phyloP scores from a whole-genome alignment of 2,888 invertebrate genomes.

The Abrostola tripartita region DNA sequence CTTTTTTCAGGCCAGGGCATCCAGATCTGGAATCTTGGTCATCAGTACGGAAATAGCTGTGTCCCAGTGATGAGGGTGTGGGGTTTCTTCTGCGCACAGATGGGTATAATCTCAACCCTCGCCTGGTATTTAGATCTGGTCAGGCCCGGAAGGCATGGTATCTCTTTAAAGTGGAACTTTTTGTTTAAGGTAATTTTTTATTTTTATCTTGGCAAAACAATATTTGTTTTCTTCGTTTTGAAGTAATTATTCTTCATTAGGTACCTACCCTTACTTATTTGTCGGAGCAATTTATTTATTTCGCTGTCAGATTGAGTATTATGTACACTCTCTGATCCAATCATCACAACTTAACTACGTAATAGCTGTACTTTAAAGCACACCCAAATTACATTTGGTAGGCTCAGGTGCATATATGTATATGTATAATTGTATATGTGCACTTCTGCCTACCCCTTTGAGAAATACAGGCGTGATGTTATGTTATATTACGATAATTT shows the following conservation, averaged over 20 bases:
- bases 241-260: background rate
- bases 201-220: background rate
- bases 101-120: background rate
- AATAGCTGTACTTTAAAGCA: no score
- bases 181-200: slow-evolving; percentile 25
- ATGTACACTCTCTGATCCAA: no score
- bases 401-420: no score
- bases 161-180: slow-evolving; percentile 32
- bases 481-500: no score
- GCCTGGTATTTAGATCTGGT: slow-evolving; percentile 38
- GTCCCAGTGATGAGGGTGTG: slow-evolving; percentile 9
- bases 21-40: slow-evolving; percentile 17
- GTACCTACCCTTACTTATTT: no score
- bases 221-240: background rate
- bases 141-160: slow-evolving; percentile 33
- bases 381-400: no score
- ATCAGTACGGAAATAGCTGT: background rate
- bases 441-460: no score
- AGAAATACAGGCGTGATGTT: no score
- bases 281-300: no score
- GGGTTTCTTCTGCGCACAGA: slow-evolving; percentile 15
- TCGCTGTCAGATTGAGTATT: no score
- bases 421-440: no score
- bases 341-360: no score
- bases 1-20: slow-evolving; percentile 27